These are phyloP conservation scores for Presbytis comata DNA, from an alignment of 2,797 vertebrate genomes.

Conservation along the genomic window DNA sequence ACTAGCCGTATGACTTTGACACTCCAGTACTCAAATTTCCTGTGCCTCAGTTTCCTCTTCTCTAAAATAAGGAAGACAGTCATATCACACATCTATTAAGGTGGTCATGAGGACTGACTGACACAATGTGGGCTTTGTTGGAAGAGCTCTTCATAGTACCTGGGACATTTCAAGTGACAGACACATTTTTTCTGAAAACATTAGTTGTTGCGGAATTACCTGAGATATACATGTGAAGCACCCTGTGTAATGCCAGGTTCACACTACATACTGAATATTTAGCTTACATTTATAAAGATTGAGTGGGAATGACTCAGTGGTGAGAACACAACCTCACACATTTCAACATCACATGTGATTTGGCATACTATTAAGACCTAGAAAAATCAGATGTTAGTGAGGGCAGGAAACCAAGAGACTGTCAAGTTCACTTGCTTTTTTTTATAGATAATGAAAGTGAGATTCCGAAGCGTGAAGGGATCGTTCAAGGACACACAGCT, in stretches of 20 bases:
- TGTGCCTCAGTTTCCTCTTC: constrained; percentile 31
- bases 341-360: neutral
- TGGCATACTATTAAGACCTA: neutral
- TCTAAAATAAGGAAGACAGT: constrained; percentile 29
- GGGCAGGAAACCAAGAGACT: neutral
- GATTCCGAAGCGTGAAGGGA: neutral
- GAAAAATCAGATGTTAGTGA: neutral
- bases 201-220: neutral
- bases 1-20: neutral
- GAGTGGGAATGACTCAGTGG: neutral
- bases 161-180: neutral
- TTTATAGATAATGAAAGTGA: neutral
- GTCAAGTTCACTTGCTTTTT: neutral
- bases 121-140: neutral
- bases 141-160: neutral
- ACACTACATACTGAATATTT: neutral
- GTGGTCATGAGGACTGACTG: neutral
- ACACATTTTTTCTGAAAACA: neutral
- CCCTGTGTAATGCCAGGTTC: neutral
- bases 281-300: neutral
- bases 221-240: neutral
- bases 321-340: neutral
- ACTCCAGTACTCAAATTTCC: neutral
- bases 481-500: neutral
- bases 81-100: neutral